Evolutionary conservation across 1,140 invertebrate genomes (phyloP).

Genomic region (Cotesia vestalis): DNA sequence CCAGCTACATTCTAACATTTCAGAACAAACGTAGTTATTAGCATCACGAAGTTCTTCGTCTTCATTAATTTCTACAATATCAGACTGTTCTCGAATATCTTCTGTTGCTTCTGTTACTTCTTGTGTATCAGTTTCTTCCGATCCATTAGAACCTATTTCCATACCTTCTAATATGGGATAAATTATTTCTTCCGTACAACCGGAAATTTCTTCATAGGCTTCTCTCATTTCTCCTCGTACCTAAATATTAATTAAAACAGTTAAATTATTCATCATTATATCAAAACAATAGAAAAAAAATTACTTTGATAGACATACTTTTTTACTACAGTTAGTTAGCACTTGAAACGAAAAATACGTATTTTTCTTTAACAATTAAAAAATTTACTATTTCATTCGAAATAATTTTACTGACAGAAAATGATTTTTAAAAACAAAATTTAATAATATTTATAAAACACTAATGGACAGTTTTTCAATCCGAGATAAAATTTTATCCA

Average conservation of each 20-base stretch:
- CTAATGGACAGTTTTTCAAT: too few species aligned
- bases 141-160: conserved; percentile 55
- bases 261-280: too few species aligned
- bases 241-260: conserved; percentile 38
- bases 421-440: too few species aligned
- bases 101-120: conserved; percentile 46
- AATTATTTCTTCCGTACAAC: conserved; percentile 62
- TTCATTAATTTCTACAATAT: conserved; percentile 53
- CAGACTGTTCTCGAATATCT: conserved; percentile 46
- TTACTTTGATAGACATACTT: too few species aligned
- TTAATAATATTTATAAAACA: too few species aligned
- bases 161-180: conserved; percentile 63
- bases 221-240: conserved; percentile 63
- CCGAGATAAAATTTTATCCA: too few species aligned
- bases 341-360: too few species aligned
- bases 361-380: too few species aligned
- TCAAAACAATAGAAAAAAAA: not conserved
- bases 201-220: conserved; percentile 63
- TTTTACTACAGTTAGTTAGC: too few species aligned
- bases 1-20: conserved; percentile 64
- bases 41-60: conserved; percentile 63
- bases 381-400: too few species aligned
- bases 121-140: conserved; percentile 50
- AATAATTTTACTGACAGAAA: too few species aligned
- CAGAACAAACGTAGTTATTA: conserved; percentile 65